Conservation (phyloP, 2,113 vertebrate species). For the Dinomys branickii region DNA sequence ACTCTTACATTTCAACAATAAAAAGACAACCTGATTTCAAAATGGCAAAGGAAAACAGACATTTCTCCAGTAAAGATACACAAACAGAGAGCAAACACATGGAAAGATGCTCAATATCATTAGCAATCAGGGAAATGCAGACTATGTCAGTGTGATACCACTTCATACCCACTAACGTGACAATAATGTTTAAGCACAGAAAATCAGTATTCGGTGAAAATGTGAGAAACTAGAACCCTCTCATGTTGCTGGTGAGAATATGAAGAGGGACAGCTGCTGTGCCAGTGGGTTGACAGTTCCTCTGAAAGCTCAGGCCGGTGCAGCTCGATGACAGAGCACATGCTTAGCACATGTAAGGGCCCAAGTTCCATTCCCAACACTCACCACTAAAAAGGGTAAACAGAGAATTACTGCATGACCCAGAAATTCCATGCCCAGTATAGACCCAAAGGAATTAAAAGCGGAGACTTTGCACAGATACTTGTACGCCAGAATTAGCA, state of each 20-base stretch:
- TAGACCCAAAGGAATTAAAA: background rate
- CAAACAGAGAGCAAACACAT: background rate
- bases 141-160: background rate
- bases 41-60: background rate
- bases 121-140: background rate
- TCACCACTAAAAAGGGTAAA: background rate
- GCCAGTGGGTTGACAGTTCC: background rate
- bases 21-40: background rate
- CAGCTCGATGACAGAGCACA: background rate
- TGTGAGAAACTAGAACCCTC: background rate
- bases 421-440: background rate
- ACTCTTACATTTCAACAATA: background rate
- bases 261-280: background rate
- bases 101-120: background rate
- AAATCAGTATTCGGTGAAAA: background rate
- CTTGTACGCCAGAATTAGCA: background rate
- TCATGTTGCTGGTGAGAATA: background rate
- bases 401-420: background rate
- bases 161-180: background rate
- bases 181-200: background rate
- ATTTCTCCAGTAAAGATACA: background rate
- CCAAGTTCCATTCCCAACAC: background rate
- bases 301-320: background rate
- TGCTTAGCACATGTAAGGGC: background rate
- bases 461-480: background rate